A percentile compares a stretch with the other conserved stretches of the same genome.
Conservation (phyloP, 2,113 vertebrate species). For the Neodon shergylaensis region DNA sequence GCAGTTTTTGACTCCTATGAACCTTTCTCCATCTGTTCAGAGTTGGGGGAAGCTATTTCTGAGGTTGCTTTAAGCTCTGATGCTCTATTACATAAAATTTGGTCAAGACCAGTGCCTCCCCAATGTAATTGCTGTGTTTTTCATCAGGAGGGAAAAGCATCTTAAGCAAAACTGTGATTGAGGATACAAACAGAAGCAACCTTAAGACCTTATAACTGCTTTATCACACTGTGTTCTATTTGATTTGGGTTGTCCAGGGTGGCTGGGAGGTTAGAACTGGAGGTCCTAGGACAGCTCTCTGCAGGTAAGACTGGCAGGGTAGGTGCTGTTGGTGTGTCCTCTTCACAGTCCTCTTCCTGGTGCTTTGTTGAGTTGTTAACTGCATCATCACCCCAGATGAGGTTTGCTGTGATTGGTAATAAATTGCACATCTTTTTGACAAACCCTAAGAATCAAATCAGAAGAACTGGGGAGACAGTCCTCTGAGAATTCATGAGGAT, state of each 20-base stretch:
- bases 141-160: neutral
- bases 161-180: neutral
- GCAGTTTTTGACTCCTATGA: constrained; percentile 12
- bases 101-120: neutral
- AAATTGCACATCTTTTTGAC: neutral
- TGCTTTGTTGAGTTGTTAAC: neutral
- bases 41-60: constrained; percentile 28
- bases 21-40: neutral
- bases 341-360: neutral
- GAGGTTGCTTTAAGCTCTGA: constrained; percentile 43
- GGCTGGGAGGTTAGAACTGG: neutral
- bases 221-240: neutral
- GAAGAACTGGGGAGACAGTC: neutral
- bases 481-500: neutral
- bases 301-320: neutral
- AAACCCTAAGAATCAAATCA: neutral
- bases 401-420: neutral
- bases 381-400: neutral
- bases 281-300: neutral
- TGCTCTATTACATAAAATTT: constrained; percentile 34
- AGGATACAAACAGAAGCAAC: neutral
- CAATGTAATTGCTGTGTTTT: constrained; percentile 6
- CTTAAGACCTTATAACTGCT: neutral
- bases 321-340: neutral
- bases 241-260: neutral